These are phyloP conservation scores for Nansenia antarctica DNA, from an alignment of 2,113 vertebrate species.

Conservation along the genomic window DNA sequence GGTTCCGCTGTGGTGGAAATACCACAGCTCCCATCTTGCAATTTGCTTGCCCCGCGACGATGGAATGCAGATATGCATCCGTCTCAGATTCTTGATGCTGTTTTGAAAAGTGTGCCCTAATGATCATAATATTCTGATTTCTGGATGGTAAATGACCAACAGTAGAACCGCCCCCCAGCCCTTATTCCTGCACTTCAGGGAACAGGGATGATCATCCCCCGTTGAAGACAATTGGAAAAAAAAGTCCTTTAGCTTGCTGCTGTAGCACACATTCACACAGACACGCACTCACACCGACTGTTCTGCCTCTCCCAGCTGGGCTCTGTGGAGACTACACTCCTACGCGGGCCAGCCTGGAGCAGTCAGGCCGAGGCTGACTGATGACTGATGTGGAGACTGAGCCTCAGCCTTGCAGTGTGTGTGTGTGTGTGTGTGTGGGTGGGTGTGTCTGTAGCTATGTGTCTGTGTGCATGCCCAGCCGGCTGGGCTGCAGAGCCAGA, in stretches of 20 bases:
- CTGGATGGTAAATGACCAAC: not conserved
- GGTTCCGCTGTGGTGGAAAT: not conserved
- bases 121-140: no score
- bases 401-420: no score
- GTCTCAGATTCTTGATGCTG: no score
- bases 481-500: not conserved
- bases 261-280: no score
- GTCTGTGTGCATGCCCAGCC: not conserved
- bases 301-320: not conserved
- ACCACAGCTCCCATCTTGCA: not conserved
- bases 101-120: no score
- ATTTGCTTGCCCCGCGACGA: not conserved
- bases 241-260: no score
- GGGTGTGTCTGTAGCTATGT: not conserved
- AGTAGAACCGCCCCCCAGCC: not conserved
- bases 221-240: no score
- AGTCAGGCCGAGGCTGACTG: not conserved
- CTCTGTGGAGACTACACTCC: not conserved
- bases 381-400: not conserved
- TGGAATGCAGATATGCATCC: not conserved
- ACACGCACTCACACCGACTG: not conserved
- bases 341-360: not conserved
- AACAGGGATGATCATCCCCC: no score
- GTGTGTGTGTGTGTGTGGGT: constrained; percentile 16
- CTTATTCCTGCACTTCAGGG: no score